phyloP scores from a whole-genome alignment of 2,888 invertebrate species.

The Sialis lutaria region DNA sequence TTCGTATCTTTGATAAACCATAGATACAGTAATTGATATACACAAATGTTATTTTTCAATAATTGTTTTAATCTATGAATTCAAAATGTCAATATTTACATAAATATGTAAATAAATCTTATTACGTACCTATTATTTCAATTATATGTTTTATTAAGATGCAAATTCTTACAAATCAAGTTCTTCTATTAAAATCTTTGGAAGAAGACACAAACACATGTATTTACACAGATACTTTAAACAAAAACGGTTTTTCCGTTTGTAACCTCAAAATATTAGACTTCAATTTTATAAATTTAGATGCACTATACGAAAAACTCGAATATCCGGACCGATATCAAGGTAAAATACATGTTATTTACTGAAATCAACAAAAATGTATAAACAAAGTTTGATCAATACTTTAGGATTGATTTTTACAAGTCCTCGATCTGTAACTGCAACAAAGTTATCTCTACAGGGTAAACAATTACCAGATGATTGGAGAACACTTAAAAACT shows the following conservation, averaged over 20 bases:
- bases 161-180: slow-evolving; percentile 15
- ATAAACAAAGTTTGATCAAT: neutral
- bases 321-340: slow-evolving; percentile 25
- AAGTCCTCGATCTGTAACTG: slow-evolving; percentile 35
- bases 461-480: slow-evolving; percentile 11
- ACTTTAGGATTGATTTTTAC: slow-evolving; percentile 28
- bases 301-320: slow-evolving; percentile 25
- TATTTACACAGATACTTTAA: slow-evolving; percentile 25
- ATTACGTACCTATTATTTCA: too few species aligned
- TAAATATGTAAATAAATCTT: too few species aligned
- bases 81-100: too few species aligned
- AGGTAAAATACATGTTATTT: slow-evolving; percentile 16
- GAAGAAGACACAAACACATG: slow-evolving; percentile 17
- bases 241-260: slow-evolving; percentile 27
- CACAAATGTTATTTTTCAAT: too few species aligned
- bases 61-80: too few species aligned
- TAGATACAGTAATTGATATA: too few species aligned
- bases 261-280: slow-evolving; percentile 30
- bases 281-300: slow-evolving; percentile 31
- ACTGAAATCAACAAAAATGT: neutral
- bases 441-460: slow-evolving; percentile 24
- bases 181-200: slow-evolving; percentile 21
- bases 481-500: slow-evolving; percentile 29
- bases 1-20: too few species aligned
- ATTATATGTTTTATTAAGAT: slow-evolving; percentile 7